A percentile compares a stretch with the other conserved stretches of the same genome.
Conservation (phyloP, 23 tunicate genomes). For the Phallusia fumigata region DNA sequence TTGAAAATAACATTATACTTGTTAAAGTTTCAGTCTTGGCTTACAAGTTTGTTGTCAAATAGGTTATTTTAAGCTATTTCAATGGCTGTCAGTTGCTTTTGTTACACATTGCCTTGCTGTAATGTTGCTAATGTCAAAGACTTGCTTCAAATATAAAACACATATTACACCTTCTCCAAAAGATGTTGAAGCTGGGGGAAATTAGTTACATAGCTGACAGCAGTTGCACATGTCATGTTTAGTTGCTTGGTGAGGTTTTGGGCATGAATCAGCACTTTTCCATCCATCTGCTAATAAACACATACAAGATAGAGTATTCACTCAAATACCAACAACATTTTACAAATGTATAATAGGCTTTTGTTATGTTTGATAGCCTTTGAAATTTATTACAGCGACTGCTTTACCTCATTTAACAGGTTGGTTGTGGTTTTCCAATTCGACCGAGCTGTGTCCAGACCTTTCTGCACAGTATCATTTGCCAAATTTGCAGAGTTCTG, state of each 20-base stretch:
- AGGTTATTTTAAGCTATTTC: too few species aligned
- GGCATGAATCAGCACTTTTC: slow-evolving; percentile 34
- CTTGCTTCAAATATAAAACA: not conserved
- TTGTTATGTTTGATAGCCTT: too few species aligned
- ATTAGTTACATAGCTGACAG: slow-evolving; percentile 17
- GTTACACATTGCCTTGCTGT: too few species aligned
- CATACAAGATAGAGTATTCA: too few species aligned
- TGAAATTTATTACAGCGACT: too few species aligned
- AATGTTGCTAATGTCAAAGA: not conserved
- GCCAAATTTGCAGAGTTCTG: slow-evolving; percentile 23
- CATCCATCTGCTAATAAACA: slow-evolving; percentile 34
- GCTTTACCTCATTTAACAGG: not conserved
- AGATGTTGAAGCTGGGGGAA: slow-evolving; percentile 26
- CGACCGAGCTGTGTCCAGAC: not conserved
- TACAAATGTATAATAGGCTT: too few species aligned
- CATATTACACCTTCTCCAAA: slow-evolving; percentile 32
- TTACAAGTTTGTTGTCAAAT: too few species aligned
- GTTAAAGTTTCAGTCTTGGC: too few species aligned
- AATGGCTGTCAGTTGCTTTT: too few species aligned
- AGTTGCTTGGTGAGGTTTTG: slow-evolving; percentile 26
- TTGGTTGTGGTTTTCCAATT: slow-evolving; percentile 1
- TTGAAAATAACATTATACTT: too few species aligned
- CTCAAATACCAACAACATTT: not conserved
- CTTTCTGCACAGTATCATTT: not conserved
- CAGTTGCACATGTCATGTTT: slow-evolving; percentile 24